These are phyloP conservation scores for Pinctada fucata DNA, from an alignment of 2,888 invertebrate species.

Conservation along the genomic window DNA sequence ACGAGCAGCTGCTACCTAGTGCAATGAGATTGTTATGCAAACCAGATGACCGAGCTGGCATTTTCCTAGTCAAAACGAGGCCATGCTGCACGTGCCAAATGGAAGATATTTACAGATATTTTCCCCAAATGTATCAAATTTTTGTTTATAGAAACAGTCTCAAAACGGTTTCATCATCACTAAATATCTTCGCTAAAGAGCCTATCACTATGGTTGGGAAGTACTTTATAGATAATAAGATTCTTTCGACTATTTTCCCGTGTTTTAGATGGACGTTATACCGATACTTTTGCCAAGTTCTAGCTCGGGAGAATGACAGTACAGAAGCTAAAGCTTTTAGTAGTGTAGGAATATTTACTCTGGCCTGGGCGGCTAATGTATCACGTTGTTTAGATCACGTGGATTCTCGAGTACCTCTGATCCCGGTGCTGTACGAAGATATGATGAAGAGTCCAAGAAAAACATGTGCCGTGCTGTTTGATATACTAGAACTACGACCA, in stretches of 20 bases:
- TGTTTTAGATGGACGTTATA: slow-evolving; percentile 59
- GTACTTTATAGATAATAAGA: slow-evolving; percentile 62
- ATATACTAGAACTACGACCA: slow-evolving; percentile 60
- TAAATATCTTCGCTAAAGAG: slow-evolving; percentile 60
- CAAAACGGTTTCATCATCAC: slow-evolving; percentile 63
- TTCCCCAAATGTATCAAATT: slow-evolving; percentile 64
- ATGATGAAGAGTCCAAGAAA: slow-evolving; percentile 66
- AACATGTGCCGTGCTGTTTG: slow-evolving; percentile 61
- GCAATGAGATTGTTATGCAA: slow-evolving; percentile 67
- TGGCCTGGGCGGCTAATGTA: slow-evolving; percentile 66
- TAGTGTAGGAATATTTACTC: slow-evolving; percentile 62
- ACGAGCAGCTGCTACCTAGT: slow-evolving; percentile 64
- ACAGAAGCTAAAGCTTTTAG: slow-evolving; percentile 52
- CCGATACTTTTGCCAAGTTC: slow-evolving; percentile 56
- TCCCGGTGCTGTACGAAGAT: slow-evolving; percentile 69
- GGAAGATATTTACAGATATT: slow-evolving; percentile 59
- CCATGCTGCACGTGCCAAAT: slow-evolving; percentile 64
- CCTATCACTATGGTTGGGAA: slow-evolving; percentile 59
- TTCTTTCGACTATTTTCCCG: slow-evolving; percentile 62
- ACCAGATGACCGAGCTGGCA: slow-evolving; percentile 64
- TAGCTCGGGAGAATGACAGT: slow-evolving; percentile 56
- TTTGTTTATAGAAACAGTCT: slow-evolving; percentile 69
- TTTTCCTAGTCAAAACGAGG: slow-evolving; percentile 62
- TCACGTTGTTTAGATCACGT: slow-evolving; percentile 57
- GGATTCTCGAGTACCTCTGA: slow-evolving; percentile 61